Base-by-base conservation (phyloP, 1,140 invertebrate genomes). In the Sarcophaga bullata region DNA sequence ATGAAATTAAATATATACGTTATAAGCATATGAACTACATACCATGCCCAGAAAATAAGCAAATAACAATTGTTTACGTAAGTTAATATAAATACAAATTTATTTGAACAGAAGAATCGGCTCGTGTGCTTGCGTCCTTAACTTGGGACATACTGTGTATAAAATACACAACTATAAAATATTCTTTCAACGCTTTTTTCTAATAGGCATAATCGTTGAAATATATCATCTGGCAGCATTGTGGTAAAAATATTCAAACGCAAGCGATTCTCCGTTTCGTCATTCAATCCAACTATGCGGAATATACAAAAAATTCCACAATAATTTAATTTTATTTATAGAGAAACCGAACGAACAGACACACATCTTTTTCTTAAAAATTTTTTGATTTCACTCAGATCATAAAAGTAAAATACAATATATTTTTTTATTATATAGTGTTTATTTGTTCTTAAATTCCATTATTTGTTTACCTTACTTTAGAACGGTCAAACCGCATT, bases 401-500 rank as follows among this genome's bases (percentile, higher is more conserved):
- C 10, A 8, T 10, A 19, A 46, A 73, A 25, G 17, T 17, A 68
- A 46, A 46, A 7, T 15, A 62, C 25, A 4, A 37, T 37, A 37
- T 37, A 2, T 11, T 47, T 25, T 80, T 80, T 13, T 68, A n/a
- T 68, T 68, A 13, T 11, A 68, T 7, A 25, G 54, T 72, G 49
- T 73, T 73, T 3, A 81, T 73, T 47, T 81, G 15, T 73, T 81
- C 13, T 52, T 7, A 52, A 50, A 78, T 68, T 68, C 62, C 4
- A 8, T 68, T 68, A 68, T 68, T 9, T 73, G 19, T 72, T 78
- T 58, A 15, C 37, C 8, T 50, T n/a, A 13, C 10, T 47, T 48
- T 90, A 99, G 98, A 97, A 95, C 90, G 98, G 98, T 54, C 98
- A 99, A 92, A 99, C 98, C 11, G 96, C 98, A 49, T 92, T 99